phyloP scores from a whole-genome alignment of 2,113 vertebrate genomes.

The Puntigrus tetrazona region DNA sequence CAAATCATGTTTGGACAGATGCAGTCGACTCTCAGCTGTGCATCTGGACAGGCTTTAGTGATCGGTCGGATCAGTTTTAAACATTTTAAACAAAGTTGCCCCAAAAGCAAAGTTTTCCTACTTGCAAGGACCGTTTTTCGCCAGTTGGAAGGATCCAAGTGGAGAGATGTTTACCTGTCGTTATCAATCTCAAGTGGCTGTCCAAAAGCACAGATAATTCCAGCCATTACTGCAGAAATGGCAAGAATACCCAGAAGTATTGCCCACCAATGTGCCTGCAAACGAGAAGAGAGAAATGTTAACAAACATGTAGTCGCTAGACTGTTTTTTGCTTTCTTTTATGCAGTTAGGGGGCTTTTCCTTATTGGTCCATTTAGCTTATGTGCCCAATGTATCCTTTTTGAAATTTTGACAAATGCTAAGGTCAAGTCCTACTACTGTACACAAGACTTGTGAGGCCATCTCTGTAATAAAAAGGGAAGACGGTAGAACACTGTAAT shows the following conservation, averaged over 20 bases:
- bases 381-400: not conserved
- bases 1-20: conserved; percentile 32
- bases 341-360: not conserved
- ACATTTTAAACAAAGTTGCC: not conserved
- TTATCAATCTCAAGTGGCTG: conserved; percentile 63
- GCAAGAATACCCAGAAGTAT: conserved; percentile 74
- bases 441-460: not conserved
- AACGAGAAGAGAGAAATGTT: not conserved
- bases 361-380: not conserved
- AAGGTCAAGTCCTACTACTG: not conserved
- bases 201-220: conserved; percentile 72
- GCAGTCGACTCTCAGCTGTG: conserved; percentile 28
- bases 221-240: conserved; percentile 74
- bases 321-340: not conserved
- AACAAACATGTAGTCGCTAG: not conserved
- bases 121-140: not conserved
- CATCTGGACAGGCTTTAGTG: not conserved
- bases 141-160: not conserved
- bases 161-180: conserved; percentile 20
- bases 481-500: not conserved
- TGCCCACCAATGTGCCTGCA: conserved; percentile 77
- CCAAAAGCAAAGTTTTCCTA: not conserved
- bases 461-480: not conserved
- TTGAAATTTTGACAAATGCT: not conserved
- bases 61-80: conserved; percentile 4